A percentile compares a stretch with the other conserved stretches of the same genome.
phyloP scores from a whole-genome alignment of 2,113 vertebrate species.

The Catharus fuscescens region DNA sequence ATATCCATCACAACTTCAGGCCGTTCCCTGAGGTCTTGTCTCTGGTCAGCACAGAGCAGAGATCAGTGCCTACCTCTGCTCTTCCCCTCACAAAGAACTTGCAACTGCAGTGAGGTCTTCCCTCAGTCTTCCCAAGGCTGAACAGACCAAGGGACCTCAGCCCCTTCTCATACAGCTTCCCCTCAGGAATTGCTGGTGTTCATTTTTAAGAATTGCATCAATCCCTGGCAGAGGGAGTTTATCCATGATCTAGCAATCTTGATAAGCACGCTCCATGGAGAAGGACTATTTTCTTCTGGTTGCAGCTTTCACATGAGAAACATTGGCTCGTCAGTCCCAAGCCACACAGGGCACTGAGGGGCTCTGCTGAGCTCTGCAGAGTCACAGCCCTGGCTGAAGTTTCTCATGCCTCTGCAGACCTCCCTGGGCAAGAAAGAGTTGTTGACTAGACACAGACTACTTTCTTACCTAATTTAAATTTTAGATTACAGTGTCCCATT shows the following conservation, averaged over 20 bases:
- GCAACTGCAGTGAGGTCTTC: too few species aligned
- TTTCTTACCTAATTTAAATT: background rate
- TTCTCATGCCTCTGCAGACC: background rate
- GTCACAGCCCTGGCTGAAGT: background rate
- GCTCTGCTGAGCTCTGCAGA: background rate
- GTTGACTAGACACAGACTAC: rapidly evolving
- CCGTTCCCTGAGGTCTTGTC: background rate
- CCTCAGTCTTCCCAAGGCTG: background rate
- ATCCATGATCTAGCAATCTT: background rate
- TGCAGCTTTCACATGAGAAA: background rate
- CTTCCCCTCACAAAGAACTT: background rate
- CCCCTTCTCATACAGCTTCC: rapidly evolving
- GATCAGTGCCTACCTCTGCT: background rate
- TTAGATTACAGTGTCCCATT: background rate
- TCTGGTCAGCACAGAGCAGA: background rate
- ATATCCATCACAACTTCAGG: background rate
- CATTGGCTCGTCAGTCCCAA: background rate
- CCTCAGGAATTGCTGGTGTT: background rate
- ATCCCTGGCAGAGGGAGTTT: background rate
- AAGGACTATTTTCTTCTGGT: background rate
- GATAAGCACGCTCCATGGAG: background rate
- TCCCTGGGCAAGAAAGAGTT: background rate
- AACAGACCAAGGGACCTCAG: background rate
- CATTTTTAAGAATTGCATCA: background rate
- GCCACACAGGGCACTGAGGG: rapidly evolving